Percentiles rank a stretch among this genome's conserved stretches.
These are phyloP conservation scores for Mythimna impura DNA, from an alignment of 2,888 invertebrate genomes.

Conservation along the genomic window DNA sequence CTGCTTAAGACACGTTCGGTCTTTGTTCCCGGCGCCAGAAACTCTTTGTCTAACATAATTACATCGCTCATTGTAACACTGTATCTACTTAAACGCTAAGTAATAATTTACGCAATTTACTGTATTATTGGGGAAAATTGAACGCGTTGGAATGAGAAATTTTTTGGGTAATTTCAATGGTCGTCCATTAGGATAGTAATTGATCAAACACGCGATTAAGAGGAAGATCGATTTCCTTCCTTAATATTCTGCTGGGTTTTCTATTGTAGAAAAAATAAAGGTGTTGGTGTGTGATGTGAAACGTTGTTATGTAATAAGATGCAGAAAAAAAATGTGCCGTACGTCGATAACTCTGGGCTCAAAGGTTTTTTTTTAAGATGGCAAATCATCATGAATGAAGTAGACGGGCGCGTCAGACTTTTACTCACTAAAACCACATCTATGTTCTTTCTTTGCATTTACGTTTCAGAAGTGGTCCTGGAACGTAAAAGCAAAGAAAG, in stretches of 20 bases:
- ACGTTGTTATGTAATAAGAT: background rate
- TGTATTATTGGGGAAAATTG: constrained; percentile 33
- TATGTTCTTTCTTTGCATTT: no score
- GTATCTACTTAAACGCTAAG: constrained; percentile 45
- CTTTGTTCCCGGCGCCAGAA: constrained; percentile 53
- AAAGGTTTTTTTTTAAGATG: no score
- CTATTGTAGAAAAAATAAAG: background rate
- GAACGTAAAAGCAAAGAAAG: no score
- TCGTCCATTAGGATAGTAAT: background rate
- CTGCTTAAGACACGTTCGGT: constrained; percentile 37
- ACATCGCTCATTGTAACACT: constrained; percentile 55
- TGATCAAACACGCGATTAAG: constrained; percentile 36
- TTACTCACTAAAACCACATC: no score
- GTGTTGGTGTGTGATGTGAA: background rate
- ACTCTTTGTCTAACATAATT: constrained; percentile 64
- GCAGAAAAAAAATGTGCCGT: no score
- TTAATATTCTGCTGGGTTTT: background rate
- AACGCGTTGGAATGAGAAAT: constrained; percentile 11
- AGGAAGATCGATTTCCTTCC: constrained; percentile 16
- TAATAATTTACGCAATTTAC: constrained; percentile 50
- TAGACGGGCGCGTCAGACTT: no score
- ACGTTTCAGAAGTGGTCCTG: no score
- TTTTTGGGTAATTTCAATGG: constrained; percentile 13
- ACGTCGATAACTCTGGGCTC: no score
- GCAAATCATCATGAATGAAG: no score